A percentile compares a stretch with the other conserved stretches of the same genome.
Evolutionary conservation across 2,888 invertebrate species (phyloP).

Genomic region (Augochlorella aurata): DNA sequence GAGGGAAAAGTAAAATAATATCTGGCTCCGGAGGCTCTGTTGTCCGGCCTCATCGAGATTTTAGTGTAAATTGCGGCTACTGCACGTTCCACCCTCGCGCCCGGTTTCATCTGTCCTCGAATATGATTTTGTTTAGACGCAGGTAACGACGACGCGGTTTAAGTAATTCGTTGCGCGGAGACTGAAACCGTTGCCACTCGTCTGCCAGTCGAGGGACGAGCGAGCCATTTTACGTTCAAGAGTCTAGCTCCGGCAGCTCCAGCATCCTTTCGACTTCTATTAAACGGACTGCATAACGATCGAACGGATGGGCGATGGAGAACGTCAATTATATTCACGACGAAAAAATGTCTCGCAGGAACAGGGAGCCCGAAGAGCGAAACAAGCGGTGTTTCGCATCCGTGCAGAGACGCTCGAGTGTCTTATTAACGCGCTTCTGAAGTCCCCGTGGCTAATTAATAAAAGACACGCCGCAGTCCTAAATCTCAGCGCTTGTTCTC

Average conservation of each 20-base stretch:
- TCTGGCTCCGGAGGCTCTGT: neutral
- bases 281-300: slow-evolving; percentile 2
- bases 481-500: neutral
- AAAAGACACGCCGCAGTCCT: slow-evolving; percentile 1
- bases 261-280: neutral
- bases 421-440: slow-evolving; percentile 27
- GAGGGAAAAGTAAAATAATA: slow-evolving; percentile 4
- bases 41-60: slow-evolving; percentile 18
- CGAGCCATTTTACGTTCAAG: slow-evolving; percentile 1
- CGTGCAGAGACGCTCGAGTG: slow-evolving; percentile 3
- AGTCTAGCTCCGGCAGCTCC: neutral
- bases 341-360: neutral
- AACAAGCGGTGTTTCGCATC: neutral
- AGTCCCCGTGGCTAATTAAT: slow-evolving; percentile 8
- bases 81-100: neutral
- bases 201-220: slow-evolving; percentile 10
- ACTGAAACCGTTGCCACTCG: slow-evolving; percentile 12
- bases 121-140: slow-evolving; percentile 44
- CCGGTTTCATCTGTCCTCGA: slow-evolving; percentile 28
- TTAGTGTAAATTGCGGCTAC: slow-evolving; percentile 35
- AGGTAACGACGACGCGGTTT: slow-evolving; percentile 34
- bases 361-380: neutral
- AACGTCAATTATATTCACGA: neutral
- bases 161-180: slow-evolving; percentile 39
- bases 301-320: neutral